Conservation (phyloP, 2,888 invertebrate genomes). For the Pseudococcus longispinus region DNA sequence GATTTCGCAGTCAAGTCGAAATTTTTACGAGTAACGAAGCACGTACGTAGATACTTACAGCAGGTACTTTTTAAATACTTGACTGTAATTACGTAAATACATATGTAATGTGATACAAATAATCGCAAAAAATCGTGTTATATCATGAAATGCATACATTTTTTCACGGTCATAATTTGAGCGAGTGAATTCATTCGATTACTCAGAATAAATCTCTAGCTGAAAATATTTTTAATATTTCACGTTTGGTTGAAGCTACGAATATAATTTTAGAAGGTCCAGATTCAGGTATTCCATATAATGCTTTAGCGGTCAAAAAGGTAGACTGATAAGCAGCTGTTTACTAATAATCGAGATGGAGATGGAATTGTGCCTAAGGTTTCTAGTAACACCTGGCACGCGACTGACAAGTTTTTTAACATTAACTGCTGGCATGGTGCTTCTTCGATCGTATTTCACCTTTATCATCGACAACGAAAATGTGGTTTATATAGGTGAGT, state of each 20-base stretch:
- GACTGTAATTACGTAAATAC: background rate
- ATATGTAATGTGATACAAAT: background rate
- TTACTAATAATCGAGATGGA: conserved; percentile 4
- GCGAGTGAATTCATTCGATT: no score
- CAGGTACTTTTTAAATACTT: background rate
- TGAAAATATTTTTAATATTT: background rate
- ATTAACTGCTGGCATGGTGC: conserved; percentile 35
- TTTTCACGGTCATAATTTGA: background rate
- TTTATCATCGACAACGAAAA: background rate
- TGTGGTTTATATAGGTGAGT: background rate
- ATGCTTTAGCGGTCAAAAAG: background rate
- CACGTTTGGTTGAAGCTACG: background rate
- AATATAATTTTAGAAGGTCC: background rate
- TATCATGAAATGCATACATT: background rate
- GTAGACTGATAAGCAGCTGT: conserved; percentile 20
- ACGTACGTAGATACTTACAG: no score
- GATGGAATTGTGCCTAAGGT: conserved; percentile 7
- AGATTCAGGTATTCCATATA: background rate
- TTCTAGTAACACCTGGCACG: conserved; percentile 50
- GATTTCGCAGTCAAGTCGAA: background rate
- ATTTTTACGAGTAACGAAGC: no score
- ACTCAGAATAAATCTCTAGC: no score
- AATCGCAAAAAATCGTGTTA: background rate
- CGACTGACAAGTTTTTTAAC: conserved; percentile 45
- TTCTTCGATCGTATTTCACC: conserved; percentile 40